Evolutionary conservation across 1,140 invertebrate species (phyloP), one percentile per base, ranked within the genome.

Genomic region (Rhagoletis zephyria): DNA sequence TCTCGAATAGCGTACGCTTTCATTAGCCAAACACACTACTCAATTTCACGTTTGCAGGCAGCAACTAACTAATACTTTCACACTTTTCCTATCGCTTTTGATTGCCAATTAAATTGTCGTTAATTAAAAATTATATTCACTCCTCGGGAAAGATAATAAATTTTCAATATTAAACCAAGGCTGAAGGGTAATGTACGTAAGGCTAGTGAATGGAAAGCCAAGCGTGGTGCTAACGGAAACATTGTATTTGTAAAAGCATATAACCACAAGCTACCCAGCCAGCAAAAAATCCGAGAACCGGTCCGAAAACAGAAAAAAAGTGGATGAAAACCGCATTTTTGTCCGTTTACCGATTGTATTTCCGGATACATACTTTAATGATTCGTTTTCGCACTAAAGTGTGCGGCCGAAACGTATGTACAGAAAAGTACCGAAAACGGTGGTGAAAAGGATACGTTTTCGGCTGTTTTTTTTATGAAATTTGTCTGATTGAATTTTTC

Each of bases 21-120:
- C 51, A 74, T 74, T 74, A 74, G 12, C 67, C 40, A 19, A 74
- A 74, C 40, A 45, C 51, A 30, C 16, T 48, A 74, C 19, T 67
- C 7, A 74, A 74, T 74, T 74, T 74, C 42, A 74, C 67, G 40
- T 74, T 48, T 48, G 10, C 67, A 45, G 14, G 42, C 67, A 45
- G 14, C 42, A 74, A 74, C 67, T n/a, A 74, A 74, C 67, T 74
- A 74, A 74, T 40, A 81, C 74, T 81, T 81, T 81, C 74, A 56
- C 16, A 16, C 48, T 56, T 81, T 56, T 42, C 42, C 67, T 19
- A 45, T 56, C 74, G 74, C 74, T 30, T 81, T 81, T 81, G 74
- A 81, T 81, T 81, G 74, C 74, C 74, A 81, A 81, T 81, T 81
- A 81, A 81, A 81, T 81, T 81, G 74, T 81, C 74, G 74, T 81